These are phyloP conservation scores for Myrmophylax atrothorax DNA, from an alignment of 2,113 vertebrate species.

Conservation along the genomic window DNA sequence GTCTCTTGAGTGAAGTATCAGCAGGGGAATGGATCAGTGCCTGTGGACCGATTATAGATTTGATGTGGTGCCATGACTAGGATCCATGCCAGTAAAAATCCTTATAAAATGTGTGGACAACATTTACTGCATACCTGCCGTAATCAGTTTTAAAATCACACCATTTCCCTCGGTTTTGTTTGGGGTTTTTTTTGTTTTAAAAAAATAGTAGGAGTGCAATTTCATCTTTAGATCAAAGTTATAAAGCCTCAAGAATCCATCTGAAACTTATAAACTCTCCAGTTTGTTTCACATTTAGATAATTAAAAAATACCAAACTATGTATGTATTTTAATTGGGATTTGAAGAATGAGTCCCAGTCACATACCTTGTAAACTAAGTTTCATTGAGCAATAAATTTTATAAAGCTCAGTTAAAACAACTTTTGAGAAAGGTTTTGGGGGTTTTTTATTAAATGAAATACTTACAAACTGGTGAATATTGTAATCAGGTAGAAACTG, in stretches of 20 bases:
- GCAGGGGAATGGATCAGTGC: not conserved
- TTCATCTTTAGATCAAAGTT: constrained; percentile 43
- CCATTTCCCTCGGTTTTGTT: not conserved
- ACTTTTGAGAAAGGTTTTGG: not conserved
- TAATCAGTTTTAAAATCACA: constrained; percentile 35
- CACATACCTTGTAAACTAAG: constrained; percentile 37
- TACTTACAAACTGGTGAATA: not conserved
- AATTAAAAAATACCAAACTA: constrained; percentile 59
- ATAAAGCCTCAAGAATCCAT: constrained; percentile 20
- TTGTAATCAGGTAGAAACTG: constrained; percentile 5
- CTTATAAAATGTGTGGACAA: constrained; percentile 39
- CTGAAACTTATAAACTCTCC: constrained; percentile 24
- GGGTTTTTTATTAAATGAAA: constrained; percentile 1
- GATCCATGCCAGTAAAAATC: not conserved
- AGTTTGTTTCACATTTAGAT: constrained; percentile 38
- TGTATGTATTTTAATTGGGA: constrained; percentile 53
- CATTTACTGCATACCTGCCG: not conserved
- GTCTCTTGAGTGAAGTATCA: not conserved
- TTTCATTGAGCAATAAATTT: constrained; percentile 43
- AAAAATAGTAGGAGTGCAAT: not conserved
- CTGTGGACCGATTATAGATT: constrained; percentile 5
- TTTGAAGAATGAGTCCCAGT: constrained; percentile 35
- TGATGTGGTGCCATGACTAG: constrained; percentile 7
- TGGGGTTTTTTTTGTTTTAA: not conserved
- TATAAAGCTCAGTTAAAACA: constrained; percentile 24